Evolutionary conservation across 1,140 invertebrate species (phyloP), one percentile per base, ranked within the genome.

Genomic region (Mercenaria mercenaria): DNA sequence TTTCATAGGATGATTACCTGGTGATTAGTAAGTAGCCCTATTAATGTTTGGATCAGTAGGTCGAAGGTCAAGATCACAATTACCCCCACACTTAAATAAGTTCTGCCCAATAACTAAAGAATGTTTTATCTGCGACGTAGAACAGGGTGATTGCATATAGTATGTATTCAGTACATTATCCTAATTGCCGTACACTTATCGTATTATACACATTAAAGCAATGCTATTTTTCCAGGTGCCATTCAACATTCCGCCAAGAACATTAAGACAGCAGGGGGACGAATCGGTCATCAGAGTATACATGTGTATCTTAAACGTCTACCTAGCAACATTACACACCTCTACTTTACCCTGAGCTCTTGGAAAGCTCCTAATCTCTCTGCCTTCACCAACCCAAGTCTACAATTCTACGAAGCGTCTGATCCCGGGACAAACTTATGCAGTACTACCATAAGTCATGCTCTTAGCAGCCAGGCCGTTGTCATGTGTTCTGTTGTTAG

Each of bases 401-500:
- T 84, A 20, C 20, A 50, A 18, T 84, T 84, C 47, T 84, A 84
- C 32, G 64, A 84, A 37, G 64, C 61, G 0, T 84, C 82, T 0
- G 39, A 43, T 6, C 23, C 20, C 1, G 80, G 47, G 13, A 72
- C 39, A 18, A 72, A 84, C 37, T 34, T 84, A 8, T 91, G 88
- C 39, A 41, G 56, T 39, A 91, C 84, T n/a, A 82, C 85, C 26
- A 61, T 91, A 23, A 72, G 26, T 18, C 76, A 89, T 29, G 74
- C 86, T 8, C 47, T 72, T 3, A 50, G 50, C 34, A 50, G 34
- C 37, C 90, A 89, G 67, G 90, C 90, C 37, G 87, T 91, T 23
- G 67, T 89, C 86, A 88, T 91, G 86, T 91, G 90, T 72, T 91
- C 64, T 43, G 67, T 91, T 39, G 64, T 59, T 1, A 50, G 74